Percentiles rank a stretch among this genome's conserved stretches.
These are phyloP conservation scores for Pachycephus smyrnensis DNA, from an alignment of 2,888 invertebrate genomes.

Conservation along the genomic window DNA sequence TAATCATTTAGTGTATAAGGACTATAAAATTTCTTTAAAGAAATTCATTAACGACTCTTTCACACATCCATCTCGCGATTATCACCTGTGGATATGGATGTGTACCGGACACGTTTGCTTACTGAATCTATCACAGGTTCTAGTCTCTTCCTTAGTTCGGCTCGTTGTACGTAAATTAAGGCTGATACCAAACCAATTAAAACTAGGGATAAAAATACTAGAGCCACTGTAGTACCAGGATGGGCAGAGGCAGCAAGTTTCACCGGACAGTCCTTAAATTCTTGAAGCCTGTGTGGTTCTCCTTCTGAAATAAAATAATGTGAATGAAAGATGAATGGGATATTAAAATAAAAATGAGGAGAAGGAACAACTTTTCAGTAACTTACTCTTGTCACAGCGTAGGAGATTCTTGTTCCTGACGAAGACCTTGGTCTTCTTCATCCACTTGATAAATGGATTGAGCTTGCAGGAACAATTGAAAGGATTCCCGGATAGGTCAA, in stretches of 20 bases:
- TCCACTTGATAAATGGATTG: slow-evolving; percentile 74
- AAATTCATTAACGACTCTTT: neutral
- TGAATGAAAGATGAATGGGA: neutral
- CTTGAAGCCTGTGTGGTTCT: slow-evolving; percentile 37
- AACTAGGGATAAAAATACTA: slow-evolving; percentile 60
- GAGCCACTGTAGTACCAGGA: slow-evolving; percentile 43
- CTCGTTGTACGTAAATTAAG: slow-evolving; percentile 74
- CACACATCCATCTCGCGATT: slow-evolving; percentile 62
- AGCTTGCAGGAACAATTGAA: slow-evolving; percentile 78
- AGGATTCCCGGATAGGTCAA: slow-evolving; percentile 77
- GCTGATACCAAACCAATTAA: slow-evolving; percentile 71
- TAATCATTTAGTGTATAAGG: neutral
- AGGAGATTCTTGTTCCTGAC: slow-evolving; percentile 72
- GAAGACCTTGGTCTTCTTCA: slow-evolving; percentile 72
- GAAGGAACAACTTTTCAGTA: slow-evolving; percentile 5
- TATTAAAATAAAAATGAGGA: neutral
- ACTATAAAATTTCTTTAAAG: neutral
- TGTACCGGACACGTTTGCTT: slow-evolving; percentile 79
- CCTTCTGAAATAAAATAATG: slow-evolving; percentile 14
- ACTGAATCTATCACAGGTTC: slow-evolving; percentile 75
- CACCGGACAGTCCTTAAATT: slow-evolving; percentile 47
- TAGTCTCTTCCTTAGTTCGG: slow-evolving; percentile 71
- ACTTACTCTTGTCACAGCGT: slow-evolving; percentile 67
- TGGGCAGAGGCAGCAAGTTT: slow-evolving; percentile 33
- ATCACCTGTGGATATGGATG: slow-evolving; percentile 75